A percentile compares a stretch with the other conserved stretches of the same genome.
These are phyloP conservation scores for Allobates femoralis DNA, from an alignment of 2,797 vertebrate species.

Conservation along the genomic window DNA sequence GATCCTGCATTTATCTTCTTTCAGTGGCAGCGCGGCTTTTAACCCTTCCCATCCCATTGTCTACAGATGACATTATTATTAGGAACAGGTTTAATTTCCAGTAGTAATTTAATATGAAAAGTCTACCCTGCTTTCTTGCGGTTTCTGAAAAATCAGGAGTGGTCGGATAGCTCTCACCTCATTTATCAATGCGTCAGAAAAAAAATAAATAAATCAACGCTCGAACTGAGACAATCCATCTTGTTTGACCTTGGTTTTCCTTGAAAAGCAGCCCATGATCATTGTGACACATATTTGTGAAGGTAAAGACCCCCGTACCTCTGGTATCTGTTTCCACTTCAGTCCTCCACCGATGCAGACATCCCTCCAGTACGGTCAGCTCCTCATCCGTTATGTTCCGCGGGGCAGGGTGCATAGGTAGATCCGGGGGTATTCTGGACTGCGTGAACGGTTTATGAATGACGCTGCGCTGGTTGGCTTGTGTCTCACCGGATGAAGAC, in stretches of 20 bases:
- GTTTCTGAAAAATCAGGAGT: neutral
- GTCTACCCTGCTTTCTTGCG: too few relatives aligned
- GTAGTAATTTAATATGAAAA: too few relatives aligned
- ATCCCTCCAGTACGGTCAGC: constrained; percentile 91
- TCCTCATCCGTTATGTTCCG: constrained; percentile 95
- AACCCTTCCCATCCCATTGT: too few relatives aligned
- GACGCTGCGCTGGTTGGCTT: constrained; percentile 82
- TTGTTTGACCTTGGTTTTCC: neutral
- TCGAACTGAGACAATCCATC: neutral
- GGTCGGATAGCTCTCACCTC: neutral
- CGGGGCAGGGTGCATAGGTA: constrained; percentile 97
- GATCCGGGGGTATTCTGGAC: constrained; percentile 90
- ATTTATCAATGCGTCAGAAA: neutral
- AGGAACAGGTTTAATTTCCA: too few relatives aligned
- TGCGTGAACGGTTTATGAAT: constrained; percentile 98
- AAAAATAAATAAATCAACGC: too few relatives aligned
- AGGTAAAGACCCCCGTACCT: constrained; percentile 74
- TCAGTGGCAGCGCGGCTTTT: too few relatives aligned
- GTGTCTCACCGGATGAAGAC: constrained; percentile 78
- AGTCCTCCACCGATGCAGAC: constrained; percentile 96
- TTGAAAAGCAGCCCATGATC: too few relatives aligned
- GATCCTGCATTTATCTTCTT: too few relatives aligned
- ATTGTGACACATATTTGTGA: too few relatives aligned
- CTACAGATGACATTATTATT: too few relatives aligned
- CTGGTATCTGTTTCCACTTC: constrained; percentile 97